These are phyloP conservation scores for Petrocephalus schoutedeni DNA, from an alignment of 2,797 vertebrate species.

Conservation along the genomic window DNA sequence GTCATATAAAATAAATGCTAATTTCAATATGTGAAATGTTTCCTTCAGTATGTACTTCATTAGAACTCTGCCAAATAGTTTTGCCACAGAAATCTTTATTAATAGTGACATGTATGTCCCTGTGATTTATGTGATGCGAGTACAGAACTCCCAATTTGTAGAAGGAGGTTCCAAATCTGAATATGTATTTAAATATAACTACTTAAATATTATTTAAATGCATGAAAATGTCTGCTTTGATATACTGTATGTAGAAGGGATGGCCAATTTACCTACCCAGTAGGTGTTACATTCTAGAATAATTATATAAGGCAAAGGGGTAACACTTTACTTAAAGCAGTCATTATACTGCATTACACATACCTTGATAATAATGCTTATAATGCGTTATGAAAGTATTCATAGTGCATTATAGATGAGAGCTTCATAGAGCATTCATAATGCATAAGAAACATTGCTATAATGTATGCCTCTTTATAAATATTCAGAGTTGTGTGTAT, in stretches of 20 bases:
- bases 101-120: background rate
- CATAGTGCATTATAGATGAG: no score
- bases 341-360: no score
- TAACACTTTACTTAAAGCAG: no score
- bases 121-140: background rate
- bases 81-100: background rate
- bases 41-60: background rate
- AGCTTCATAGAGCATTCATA: no score
- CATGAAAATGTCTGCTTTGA: background rate
- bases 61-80: background rate
- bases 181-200: background rate
- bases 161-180: background rate
- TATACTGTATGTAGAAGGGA: background rate
- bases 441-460: no score
- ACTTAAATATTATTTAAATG: background rate
- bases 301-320: background rate
- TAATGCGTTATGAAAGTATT: no score
- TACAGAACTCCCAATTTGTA: background rate
- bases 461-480: no score
- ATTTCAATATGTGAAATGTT: background rate
- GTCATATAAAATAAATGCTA: background rate
- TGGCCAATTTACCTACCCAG: background rate
- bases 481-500: no score
- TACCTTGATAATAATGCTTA: no score
- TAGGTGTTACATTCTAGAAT: background rate